A percentile compares a stretch with the other conserved stretches of the same genome.
Evolutionary conservation across 1,140 invertebrate genomes (phyloP).

Genomic region (Chironomus striatipennis): DNA sequence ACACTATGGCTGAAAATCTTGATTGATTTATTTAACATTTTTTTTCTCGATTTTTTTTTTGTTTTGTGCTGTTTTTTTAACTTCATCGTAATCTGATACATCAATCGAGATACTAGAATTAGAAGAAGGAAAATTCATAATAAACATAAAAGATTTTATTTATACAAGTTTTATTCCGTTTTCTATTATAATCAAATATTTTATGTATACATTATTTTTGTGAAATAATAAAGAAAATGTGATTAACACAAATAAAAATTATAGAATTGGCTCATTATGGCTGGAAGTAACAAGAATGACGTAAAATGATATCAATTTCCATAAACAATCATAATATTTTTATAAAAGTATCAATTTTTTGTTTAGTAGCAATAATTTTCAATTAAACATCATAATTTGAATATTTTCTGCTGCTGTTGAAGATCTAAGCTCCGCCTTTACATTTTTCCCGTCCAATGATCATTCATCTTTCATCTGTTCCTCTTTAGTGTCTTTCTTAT

Average conservation of each 20-base stretch:
- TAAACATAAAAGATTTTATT: too few species aligned
- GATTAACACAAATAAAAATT: not conserved
- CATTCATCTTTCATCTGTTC: not conserved
- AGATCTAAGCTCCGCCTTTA: not conserved
- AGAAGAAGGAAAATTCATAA: too few species aligned
- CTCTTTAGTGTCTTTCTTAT: not conserved
- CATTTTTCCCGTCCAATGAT: not conserved
- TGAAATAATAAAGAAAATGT: not conserved
- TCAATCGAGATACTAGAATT: too few species aligned
- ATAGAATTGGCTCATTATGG: not conserved
- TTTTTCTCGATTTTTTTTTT: too few species aligned
- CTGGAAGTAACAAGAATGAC: not conserved
- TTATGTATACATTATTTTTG: too few species aligned
- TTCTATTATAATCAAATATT: not conserved
- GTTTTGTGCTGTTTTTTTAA: too few species aligned
- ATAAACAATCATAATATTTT: not conserved
- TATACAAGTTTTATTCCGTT: not conserved
- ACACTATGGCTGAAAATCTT: too few species aligned
- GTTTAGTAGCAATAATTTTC: not conserved
- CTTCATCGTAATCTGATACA: too few species aligned
- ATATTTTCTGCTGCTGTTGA: not conserved
- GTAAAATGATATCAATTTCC: conserved; percentile 18
- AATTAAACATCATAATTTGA: not conserved
- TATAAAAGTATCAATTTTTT: conserved; percentile 13
- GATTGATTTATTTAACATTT: too few species aligned